These are phyloP conservation scores for Mythimna ferrago DNA, from an alignment of 2,888 invertebrate species.

Conservation along the genomic window DNA sequence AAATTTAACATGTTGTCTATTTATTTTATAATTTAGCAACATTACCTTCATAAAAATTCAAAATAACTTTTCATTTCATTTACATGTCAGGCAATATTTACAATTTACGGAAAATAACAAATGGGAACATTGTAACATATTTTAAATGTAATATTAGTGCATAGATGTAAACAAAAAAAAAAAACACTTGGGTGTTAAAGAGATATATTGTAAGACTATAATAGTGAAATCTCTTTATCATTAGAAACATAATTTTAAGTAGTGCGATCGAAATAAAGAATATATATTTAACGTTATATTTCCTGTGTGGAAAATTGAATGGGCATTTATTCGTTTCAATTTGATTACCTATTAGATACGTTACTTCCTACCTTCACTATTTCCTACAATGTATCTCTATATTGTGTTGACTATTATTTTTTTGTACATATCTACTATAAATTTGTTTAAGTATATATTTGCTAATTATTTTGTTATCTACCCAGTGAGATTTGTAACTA, in stretches of 20 bases:
- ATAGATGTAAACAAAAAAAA: slow-evolving; percentile 81
- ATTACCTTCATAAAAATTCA: slow-evolving; percentile 53
- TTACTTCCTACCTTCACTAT: slow-evolving; percentile 79
- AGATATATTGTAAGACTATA: slow-evolving; percentile 87
- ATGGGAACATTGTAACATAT: slow-evolving; percentile 91
- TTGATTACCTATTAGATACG: slow-evolving; percentile 73
- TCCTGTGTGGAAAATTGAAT: slow-evolving; percentile 79
- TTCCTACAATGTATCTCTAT: slow-evolving; percentile 81
- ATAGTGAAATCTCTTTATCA: slow-evolving; percentile 86
- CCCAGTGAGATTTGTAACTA: slow-evolving; percentile 76
- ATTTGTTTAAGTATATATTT: slow-evolving; percentile 57
- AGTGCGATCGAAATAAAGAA: slow-evolving; percentile 80
- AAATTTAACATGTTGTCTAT: slow-evolving; percentile 60
- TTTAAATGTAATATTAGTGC: slow-evolving; percentile 89
- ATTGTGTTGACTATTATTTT: slow-evolving; percentile 77
- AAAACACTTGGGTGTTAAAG: slow-evolving; percentile 80
- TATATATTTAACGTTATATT: slow-evolving; percentile 84
- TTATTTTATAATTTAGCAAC: slow-evolving; percentile 57
- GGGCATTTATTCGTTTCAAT: slow-evolving; percentile 88
- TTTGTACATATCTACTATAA: slow-evolving; percentile 74
- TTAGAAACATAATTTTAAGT: slow-evolving; percentile 85
- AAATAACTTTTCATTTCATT: slow-evolving; percentile 55
- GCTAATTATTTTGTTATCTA: slow-evolving; percentile 73
- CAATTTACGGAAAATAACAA: slow-evolving; percentile 84
- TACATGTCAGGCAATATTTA: slow-evolving; percentile 76